These are phyloP conservation scores for Sternotherus odoratus DNA, from an alignment of 2,797 vertebrate genomes.

Conservation along the genomic window DNA sequence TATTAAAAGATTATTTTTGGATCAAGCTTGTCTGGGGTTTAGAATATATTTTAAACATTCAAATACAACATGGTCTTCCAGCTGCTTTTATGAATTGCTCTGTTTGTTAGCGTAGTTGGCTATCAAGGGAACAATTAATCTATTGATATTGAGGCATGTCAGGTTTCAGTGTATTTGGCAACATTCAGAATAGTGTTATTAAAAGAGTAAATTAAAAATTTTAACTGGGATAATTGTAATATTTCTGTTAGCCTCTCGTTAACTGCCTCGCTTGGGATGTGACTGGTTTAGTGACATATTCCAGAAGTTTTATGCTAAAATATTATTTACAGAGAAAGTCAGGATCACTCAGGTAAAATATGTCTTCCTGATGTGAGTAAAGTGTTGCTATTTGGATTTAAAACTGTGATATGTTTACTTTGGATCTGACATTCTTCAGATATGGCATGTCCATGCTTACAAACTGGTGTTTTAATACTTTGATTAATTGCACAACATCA, in stretches of 20 bases:
- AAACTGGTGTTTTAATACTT: neutral
- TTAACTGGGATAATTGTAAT: neutral
- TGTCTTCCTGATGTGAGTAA: neutral
- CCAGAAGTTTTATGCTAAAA: neutral
- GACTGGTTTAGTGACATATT: neutral
- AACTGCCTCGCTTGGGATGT: neutral
- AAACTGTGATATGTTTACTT: neutral
- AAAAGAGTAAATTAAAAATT: neutral
- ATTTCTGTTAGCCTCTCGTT: neutral
- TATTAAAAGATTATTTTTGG: constrained; percentile 55
- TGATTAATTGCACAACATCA: neutral
- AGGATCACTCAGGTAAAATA: neutral
- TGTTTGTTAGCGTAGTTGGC: constrained; percentile 1
- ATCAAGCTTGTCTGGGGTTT: constrained; percentile 37
- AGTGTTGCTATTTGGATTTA: neutral
- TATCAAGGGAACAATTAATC: neutral
- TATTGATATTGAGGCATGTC: constrained; percentile 26
- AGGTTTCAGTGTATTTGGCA: constrained; percentile 44
- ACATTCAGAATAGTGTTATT: constrained; percentile 3
- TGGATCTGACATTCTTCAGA: neutral
- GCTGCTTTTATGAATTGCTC: constrained; percentile 31
- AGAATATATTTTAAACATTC: constrained; percentile 45
- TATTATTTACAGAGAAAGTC: neutral
- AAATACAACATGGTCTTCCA: neutral
- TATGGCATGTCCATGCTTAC: neutral